These are phyloP conservation scores for Taeniopygia guttata DNA, from an alignment of 2,797 vertebrate species.

Conservation along the genomic window DNA sequence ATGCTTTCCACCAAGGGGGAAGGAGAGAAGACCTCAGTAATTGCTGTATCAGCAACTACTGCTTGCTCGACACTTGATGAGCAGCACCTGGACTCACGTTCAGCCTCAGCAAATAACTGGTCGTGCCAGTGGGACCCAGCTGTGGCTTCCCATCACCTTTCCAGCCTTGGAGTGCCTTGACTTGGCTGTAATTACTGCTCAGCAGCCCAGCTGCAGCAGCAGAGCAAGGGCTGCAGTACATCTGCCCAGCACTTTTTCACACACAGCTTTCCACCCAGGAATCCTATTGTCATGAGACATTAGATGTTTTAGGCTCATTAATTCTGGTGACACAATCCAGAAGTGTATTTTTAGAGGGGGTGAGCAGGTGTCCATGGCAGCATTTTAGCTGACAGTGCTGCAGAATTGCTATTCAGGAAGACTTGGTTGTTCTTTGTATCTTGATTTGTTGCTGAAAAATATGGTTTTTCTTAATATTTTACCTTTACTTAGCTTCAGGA, in stretches of 20 bases:
- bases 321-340: constrained; percentile 4
- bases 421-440: background rate
- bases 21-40: background rate
- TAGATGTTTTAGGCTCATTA: constrained; percentile 8
- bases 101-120: background rate
- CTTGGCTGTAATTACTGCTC: background rate
- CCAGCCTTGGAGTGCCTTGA: background rate
- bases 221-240: accelerated
- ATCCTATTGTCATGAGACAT: background rate
- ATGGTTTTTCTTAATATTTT: background rate
- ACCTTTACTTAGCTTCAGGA: background rate
- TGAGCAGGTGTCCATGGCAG: constrained; percentile 18
- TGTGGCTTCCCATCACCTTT: background rate
- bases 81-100: accelerated
- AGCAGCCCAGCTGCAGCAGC: background rate
- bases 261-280: background rate
- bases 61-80: background rate
- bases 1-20: background rate
- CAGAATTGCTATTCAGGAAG: background rate
- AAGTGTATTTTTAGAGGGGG: constrained; percentile 38
- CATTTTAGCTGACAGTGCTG: constrained; percentile 28
- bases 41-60: background rate
- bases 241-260: background rate
- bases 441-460: background rate
- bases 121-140: background rate